Conservation (phyloP, 2,113 vertebrate species). For the Circaetus gallicus region DNA sequence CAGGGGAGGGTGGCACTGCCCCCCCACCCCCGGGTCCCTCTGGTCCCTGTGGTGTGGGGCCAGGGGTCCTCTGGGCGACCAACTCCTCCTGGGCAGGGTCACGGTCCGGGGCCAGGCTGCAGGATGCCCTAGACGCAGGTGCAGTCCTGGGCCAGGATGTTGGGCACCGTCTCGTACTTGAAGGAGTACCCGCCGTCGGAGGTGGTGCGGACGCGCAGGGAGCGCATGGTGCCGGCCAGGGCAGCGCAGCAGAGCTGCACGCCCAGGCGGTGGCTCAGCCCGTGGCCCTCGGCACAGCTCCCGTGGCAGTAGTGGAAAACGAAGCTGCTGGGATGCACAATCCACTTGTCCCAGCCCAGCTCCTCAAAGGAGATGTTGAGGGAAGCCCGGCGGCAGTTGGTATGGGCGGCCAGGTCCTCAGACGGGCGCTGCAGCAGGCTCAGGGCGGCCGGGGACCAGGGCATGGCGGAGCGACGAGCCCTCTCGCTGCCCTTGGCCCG, state of each 20-base stretch:
- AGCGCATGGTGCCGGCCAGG: constrained; percentile 84
- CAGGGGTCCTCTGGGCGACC: not conserved
- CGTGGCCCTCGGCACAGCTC: constrained; percentile 73
- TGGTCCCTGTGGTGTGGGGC: not conserved
- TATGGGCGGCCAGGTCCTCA: constrained; percentile 46
- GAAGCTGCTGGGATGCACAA: constrained; percentile 85
- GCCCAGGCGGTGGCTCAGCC: constrained; percentile 70
- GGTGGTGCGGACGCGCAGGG: constrained; percentile 86
- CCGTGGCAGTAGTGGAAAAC: constrained; percentile 91
- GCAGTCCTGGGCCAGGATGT: constrained; percentile 89
- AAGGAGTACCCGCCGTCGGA: constrained; percentile 90
- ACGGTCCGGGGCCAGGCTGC: fast-evolving
- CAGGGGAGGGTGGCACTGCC: not conserved
- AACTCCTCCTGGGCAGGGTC: not conserved
- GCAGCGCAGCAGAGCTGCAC: constrained; percentile 87
- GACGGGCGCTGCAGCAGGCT: constrained; percentile 81
- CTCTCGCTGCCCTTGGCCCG: constrained; percentile 51
- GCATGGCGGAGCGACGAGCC: constrained; percentile 67
- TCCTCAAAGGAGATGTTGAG: constrained; percentile 90
- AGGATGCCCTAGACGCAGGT: constrained; percentile 77
- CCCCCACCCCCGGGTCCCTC: not conserved
- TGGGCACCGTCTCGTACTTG: constrained; percentile 88
- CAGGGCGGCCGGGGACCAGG: constrained; percentile 82
- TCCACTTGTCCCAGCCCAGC: constrained; percentile 93
- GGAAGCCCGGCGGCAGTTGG: constrained; percentile 79